Evolutionary conservation across 2,797 vertebrate genomes (phyloP).

Genomic region (Argentina silus): DNA sequence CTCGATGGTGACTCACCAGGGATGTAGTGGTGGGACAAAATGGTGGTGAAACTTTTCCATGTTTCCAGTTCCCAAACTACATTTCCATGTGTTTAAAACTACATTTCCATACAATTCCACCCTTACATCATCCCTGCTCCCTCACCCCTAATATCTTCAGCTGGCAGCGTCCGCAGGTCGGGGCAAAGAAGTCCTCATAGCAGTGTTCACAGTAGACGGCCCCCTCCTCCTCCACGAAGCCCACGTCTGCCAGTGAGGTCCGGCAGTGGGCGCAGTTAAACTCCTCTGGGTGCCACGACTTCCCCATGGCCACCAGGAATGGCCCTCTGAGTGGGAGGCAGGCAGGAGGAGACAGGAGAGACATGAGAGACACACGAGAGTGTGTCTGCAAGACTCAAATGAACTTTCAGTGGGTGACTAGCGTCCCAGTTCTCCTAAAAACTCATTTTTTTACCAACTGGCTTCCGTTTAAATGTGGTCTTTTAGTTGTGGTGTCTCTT

Average conservation of each 20-base stretch:
- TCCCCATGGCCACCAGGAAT: slow-evolving; percentile 94
- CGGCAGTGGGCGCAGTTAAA: slow-evolving; percentile 93
- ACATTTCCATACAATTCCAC: not conserved
- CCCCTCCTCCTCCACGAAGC: slow-evolving; percentile 94
- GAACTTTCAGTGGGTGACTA: no score
- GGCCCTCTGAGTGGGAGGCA: slow-evolving; percentile 83
- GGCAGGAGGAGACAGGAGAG: not conserved
- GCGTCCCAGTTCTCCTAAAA: no score
- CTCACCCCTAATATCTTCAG: slow-evolving; percentile 96
- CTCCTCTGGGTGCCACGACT: slow-evolving; percentile 98
- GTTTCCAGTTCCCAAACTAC: no score
- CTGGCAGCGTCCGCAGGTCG: slow-evolving; percentile 91
- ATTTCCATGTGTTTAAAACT: no score
- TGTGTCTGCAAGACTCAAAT: no score
- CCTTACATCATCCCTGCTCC: slow-evolving; percentile 13
- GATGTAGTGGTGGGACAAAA: no score
- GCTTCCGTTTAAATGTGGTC: no score
- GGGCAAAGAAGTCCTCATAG: slow-evolving; percentile 97
- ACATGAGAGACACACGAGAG: no score
- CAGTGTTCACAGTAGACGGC: slow-evolving; percentile 91
- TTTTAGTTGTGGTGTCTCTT: no score
- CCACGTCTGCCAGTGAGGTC: slow-evolving; percentile 88
- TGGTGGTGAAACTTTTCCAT: no score
- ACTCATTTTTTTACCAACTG: no score
- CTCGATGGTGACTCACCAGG: no score